phyloP scores from a whole-genome alignment of 2,113 vertebrate genomes.

The Aptenodytes patagonicus region DNA sequence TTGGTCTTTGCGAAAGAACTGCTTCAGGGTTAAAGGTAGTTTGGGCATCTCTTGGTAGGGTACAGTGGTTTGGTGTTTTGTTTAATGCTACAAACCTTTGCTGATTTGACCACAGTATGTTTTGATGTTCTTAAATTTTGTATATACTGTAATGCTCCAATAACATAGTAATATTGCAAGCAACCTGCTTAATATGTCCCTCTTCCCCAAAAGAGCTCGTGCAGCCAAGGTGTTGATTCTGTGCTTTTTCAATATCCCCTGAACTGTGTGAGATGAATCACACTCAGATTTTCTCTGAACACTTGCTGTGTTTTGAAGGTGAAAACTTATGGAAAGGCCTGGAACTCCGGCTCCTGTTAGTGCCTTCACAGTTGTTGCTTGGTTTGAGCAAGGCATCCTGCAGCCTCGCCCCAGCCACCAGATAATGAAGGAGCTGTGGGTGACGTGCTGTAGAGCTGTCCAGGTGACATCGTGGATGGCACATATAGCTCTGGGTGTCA shows the following conservation, averaged over 20 bases:
- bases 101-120: not conserved
- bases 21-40: not conserved
- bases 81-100: not conserved
- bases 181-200: not conserved
- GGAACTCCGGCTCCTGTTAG: not conserved
- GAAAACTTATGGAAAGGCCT: not conserved
- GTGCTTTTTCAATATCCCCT: not conserved
- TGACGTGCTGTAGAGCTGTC: not conserved
- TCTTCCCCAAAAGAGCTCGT: not conserved
- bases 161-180: not conserved
- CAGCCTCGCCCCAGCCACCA: not conserved
- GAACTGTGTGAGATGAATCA: not conserved
- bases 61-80: not conserved
- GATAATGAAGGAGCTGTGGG: not conserved
- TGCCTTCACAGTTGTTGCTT: not conserved
- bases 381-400: not conserved
- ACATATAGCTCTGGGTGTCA: accelerated
- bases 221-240: not conserved
- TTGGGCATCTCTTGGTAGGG: not conserved
- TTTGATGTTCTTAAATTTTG: not conserved
- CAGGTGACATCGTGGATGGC: not conserved
- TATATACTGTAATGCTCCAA: not conserved
- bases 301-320: not conserved
- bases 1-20: not conserved
- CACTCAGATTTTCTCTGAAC: not conserved